Percentiles rank a stretch among this genome's conserved stretches.
These are phyloP conservation scores for Drosophila falleni DNA, from an alignment of 2,888 invertebrate species.

Conservation along the genomic window DNA sequence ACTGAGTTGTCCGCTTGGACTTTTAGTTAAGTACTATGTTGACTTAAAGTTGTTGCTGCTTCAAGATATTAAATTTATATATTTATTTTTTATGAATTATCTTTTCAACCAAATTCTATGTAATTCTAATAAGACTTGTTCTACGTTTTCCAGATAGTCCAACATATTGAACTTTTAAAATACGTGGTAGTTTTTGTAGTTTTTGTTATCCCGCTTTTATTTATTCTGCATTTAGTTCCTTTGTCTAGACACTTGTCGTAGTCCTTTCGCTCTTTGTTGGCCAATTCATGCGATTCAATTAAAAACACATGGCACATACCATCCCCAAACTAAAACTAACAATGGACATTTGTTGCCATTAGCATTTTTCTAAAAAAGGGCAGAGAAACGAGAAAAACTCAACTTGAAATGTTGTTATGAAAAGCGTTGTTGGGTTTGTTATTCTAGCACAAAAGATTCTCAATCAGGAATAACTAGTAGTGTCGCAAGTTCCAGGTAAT, in stretches of 20 bases:
- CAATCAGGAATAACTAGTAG: slow-evolving; percentile 21
- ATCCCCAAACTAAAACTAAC: slow-evolving; percentile 39
- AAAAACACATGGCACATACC: slow-evolving; percentile 33
- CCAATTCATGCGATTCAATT: slow-evolving; percentile 31
- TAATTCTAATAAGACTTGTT: slow-evolving; percentile 5
- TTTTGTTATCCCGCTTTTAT: slow-evolving; percentile 10
- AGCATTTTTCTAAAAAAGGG: slow-evolving; percentile 5
- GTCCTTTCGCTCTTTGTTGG: slow-evolving; percentile 15
- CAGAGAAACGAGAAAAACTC: not conserved
- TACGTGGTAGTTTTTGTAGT: slow-evolving; percentile 11
- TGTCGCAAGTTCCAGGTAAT: slow-evolving; percentile 39
- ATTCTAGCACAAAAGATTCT: slow-evolving; percentile 30
- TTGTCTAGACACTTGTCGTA: slow-evolving; percentile 48
- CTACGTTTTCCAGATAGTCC: not conserved
- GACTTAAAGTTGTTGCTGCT: not conserved
- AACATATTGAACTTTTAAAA: slow-evolving; percentile 1
- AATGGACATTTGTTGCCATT: slow-evolving; percentile 39
- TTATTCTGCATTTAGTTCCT: slow-evolving; percentile 29
- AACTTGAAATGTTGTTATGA: slow-evolving; percentile 31
- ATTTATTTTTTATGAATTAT: not conserved
- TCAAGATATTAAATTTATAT: not conserved
- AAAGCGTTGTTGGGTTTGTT: slow-evolving; percentile 33
- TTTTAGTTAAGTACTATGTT: not conserved
- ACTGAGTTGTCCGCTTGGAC: slow-evolving; percentile 15
- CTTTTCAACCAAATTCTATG: not conserved